Evolutionary conservation across 2,797 vertebrate genomes (phyloP).

Genomic region (Melanogrammus aeglefinus): DNA sequence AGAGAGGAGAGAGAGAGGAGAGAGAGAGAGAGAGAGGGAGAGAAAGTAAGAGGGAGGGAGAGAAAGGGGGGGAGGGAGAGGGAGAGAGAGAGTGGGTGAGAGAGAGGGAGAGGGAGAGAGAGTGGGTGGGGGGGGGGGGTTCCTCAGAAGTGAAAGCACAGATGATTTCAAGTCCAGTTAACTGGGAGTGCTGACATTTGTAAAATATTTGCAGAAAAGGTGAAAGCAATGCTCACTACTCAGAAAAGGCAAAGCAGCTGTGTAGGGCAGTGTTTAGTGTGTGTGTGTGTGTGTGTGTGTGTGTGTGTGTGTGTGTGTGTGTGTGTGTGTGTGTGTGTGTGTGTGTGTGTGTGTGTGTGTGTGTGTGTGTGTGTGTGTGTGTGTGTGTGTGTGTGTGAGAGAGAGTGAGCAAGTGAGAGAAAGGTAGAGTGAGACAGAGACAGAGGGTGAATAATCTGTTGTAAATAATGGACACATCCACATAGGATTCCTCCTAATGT

Average conservation of each 20-base stretch:
- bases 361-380: slow-evolving; percentile 1
- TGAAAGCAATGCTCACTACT: slow-evolving; percentile 9
- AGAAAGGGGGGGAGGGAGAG: slow-evolving; percentile 4
- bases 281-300: not conserved
- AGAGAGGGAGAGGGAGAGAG: not conserved
- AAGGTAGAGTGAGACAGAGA: not conserved
- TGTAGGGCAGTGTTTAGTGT: slow-evolving; percentile 30
- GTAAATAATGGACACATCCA: slow-evolving; percentile 59
- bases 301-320: slow-evolving; percentile 7
- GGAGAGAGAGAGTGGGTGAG: not conserved
- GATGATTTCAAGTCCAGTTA: slow-evolving; percentile 59
- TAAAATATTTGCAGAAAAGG: slow-evolving; percentile 37
- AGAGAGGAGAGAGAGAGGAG: no score
- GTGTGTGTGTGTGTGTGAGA: no score
- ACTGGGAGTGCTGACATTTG: slow-evolving; percentile 56
- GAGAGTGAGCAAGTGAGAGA: not conserved
- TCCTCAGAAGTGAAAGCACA: not conserved
- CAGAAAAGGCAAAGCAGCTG: slow-evolving; percentile 17
- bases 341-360: not conserved
- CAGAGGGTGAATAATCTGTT: slow-evolving; percentile 24
- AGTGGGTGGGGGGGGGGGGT: not conserved
- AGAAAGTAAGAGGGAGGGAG: slow-evolving; percentile 10
- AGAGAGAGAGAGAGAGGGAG: not conserved
- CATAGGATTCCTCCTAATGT: slow-evolving; percentile 53
- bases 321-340: not conserved